Conservation (phyloP, 1,140 invertebrate species). For the Orchestia grillus region DNA sequence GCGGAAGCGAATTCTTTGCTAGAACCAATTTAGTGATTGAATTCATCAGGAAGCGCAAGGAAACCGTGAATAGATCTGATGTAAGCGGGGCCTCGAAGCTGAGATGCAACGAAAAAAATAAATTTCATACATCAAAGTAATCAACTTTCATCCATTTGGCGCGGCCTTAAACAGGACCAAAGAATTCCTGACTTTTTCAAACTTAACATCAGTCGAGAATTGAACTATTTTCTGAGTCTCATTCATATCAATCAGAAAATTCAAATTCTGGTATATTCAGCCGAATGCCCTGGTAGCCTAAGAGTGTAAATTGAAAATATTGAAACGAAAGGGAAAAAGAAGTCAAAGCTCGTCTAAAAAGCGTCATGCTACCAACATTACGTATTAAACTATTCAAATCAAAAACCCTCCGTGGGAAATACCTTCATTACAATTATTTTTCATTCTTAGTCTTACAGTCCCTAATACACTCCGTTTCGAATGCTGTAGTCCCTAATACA, state of each 20-base stretch:
- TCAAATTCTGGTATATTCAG: neutral
- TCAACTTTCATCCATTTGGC: neutral
- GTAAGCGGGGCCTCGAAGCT: neutral
- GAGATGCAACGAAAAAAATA: neutral
- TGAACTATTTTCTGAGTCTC: neutral
- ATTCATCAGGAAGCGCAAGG: neutral
- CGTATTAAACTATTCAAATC: too few relatives aligned
- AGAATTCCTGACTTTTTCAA: neutral
- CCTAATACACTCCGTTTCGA: too few relatives aligned
- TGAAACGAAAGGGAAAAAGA: neutral
- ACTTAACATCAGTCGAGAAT: neutral
- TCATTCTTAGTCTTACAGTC: too few relatives aligned
- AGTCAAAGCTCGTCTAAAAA: neutral
- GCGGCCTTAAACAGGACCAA: neutral
- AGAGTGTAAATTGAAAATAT: too few relatives aligned
- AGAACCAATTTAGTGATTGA: neutral
- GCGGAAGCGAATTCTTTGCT: neutral
- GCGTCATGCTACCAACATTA: too few relatives aligned
- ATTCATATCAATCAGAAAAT: neutral
- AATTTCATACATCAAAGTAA: neutral
- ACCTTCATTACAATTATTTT: too few relatives aligned
- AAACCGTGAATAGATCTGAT: neutral
- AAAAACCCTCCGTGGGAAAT: too few relatives aligned
- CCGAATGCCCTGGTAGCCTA: too few relatives aligned
- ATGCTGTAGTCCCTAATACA: too few relatives aligned